These are phyloP conservation scores for Cepaea hortensis DNA, from an alignment of 2,888 invertebrate genomes.

Conservation along the genomic window DNA sequence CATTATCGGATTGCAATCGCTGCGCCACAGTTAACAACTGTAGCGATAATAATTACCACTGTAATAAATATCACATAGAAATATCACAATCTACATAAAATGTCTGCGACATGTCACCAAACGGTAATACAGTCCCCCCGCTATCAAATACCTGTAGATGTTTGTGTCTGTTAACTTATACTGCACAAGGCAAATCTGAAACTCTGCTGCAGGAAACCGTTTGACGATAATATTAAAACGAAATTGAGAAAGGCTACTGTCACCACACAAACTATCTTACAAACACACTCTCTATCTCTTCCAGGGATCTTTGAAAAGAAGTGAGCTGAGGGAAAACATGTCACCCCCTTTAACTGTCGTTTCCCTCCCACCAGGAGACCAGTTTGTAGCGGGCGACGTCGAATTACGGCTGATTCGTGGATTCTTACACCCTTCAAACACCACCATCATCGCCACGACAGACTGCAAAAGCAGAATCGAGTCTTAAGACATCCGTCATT, in stretches of 20 bases:
- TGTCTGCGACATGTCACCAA: no score
- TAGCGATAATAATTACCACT: no score
- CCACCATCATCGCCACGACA: conserved; percentile 17
- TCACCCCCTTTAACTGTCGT: neutral
- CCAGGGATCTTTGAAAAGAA: conserved; percentile 11
- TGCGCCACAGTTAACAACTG: no score
- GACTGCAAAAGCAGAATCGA: neutral
- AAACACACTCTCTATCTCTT: neutral
- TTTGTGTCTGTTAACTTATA: no score
- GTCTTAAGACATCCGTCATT: conserved; percentile 31
- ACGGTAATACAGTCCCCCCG: no score
- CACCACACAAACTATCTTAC: neutral
- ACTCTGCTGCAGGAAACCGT: neutral
- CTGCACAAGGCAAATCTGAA: no score
- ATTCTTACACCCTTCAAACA: neutral
- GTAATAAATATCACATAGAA: no score
- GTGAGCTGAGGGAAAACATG: neutral
- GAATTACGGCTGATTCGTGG: conserved; percentile 11
- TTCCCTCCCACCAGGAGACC: neutral
- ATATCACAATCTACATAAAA: no score
- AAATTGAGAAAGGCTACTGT: neutral
- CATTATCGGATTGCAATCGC: neutral
- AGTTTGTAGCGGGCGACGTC: neutral
- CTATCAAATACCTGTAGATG: no score
- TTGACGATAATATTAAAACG: neutral